Evolutionary conservation across 2,113 vertebrate species (phyloP), one percentile per base, ranked within the genome.

Genomic region (Thalassoma bifasciatum): DNA sequence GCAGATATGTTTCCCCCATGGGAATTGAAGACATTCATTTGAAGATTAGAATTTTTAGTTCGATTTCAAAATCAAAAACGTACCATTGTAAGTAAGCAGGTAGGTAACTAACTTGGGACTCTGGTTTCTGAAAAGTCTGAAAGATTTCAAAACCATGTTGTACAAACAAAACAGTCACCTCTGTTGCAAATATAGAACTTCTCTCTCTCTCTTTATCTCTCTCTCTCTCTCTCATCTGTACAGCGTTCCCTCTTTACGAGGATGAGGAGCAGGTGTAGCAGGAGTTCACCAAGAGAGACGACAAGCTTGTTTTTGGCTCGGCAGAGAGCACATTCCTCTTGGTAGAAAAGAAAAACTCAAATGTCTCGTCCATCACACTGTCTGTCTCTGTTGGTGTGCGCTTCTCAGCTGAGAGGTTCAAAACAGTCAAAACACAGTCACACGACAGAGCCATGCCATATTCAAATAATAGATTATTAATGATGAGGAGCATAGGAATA

Each of bases 11-110:
- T 85, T 79, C 80, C 86, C 81, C 72, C 61, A 21, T 44, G 86
- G 89, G 87, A 92, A 78, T 75, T 82, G 38, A 89, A 89, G 86
- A 93, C 92, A 93, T 93, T 93, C 92, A 90, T 90, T 86, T 80
- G 77, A 82, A 87, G 88, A 88, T 90, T 79, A 68, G 73, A 85
- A 82, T 86, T 89, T 82, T 87, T 60, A 54, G 79, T 89, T 90
- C 58, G 17, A 77, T 84, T 88, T 88, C 85, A 89, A 91, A 92
- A 92, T 90, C 84, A 87, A 86, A 90, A 91, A 91, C 78, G 79
- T 85, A 87, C 81, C 71, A 38, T 72, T 70, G 77, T 83, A 63
- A 73, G 72, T 56, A 75, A 86, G 72, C 69, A 67, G 82, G 84
- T 79, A 81, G 75, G 72, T 82, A 75, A 77, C 76, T 75, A 83